Evolutionary conservation across 2,113 vertebrate genomes (phyloP).

Genomic region (Xyrauchen texanus): DNA sequence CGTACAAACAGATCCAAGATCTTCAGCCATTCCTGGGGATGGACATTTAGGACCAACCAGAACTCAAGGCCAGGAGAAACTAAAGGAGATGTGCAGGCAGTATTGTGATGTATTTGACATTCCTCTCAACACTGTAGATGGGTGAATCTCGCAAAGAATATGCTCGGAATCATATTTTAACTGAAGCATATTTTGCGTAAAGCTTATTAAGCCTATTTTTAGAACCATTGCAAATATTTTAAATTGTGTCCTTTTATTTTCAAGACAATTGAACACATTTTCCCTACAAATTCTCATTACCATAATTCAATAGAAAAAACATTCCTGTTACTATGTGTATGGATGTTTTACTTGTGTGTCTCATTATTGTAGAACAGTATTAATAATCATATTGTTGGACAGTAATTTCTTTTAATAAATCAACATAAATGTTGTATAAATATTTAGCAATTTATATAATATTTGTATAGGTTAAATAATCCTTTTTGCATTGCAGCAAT

Average conservation of each 20-base stretch:
- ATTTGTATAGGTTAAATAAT: neutral
- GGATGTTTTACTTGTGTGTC: too few species aligned
- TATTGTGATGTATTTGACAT: constrained; percentile 30
- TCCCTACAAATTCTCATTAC: too few species aligned
- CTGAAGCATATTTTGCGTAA: too few species aligned
- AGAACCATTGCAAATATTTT: too few species aligned
- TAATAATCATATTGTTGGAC: neutral
- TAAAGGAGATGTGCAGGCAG: constrained; percentile 64
- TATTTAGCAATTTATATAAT: neutral
- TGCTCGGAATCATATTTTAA: neutral
- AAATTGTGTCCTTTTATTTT: too few species aligned
- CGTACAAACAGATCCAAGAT: constrained; percentile 30
- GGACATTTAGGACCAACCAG: constrained; percentile 63
- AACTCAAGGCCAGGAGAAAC: constrained; percentile 42
- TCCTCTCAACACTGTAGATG: neutral
- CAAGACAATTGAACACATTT: too few species aligned
- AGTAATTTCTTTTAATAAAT: neutral
- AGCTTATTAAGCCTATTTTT: too few species aligned
- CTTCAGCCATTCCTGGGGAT: constrained; percentile 41
- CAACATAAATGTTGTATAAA: neutral
- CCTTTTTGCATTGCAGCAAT: neutral
- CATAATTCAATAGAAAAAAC: too few species aligned
- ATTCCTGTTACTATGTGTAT: too few species aligned
- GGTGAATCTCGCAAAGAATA: neutral
- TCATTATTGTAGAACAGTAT: too few species aligned